Base-by-base conservation (phyloP, 2,888 invertebrate genomes). In the Napeogenes sylphis region DNA sequence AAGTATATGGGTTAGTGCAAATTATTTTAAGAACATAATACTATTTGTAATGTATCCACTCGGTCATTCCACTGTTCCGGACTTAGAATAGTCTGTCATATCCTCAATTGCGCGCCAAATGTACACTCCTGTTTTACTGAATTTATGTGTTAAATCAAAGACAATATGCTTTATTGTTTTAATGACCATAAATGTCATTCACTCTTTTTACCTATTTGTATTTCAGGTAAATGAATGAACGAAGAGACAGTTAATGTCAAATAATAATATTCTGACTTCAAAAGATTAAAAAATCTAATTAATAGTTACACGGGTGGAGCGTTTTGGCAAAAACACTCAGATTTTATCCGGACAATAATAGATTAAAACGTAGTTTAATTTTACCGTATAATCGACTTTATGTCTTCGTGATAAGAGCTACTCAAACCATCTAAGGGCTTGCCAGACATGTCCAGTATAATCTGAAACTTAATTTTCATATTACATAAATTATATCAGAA, bases 251-350 rank as follows among this genome's bases (percentile, higher is more conserved):
- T 51, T 51, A 51, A 51, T 51, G 51, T 51, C 51, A 51, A 30
- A 51, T 30, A 10, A 51, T 51, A 10, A 47, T 13, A 55, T 14
- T 6, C 14, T 12, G 21, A 59, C 53, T 56, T 62, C 60, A 60
- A 58, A 58, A 60, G 60, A 56, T 53, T 45, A 53, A 62, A 60
- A 59, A 53, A 45, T 33, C 45, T 61, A 63, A 63, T 60, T 62
- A 65, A 65, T 63, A 51, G 21, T 55, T 54, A 45, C 63, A 63
- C 60, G 65, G 55, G 63, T 55, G 55, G 55, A 33, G 33, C 35
- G 55, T 47, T 63, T 65, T 65, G 65, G 65, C 65, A 65, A 60
- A 63, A 65, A 65, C 65, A 63, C 53, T 5, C 45, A 60, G 65
- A 65, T 60, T 59, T 51, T 58, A 65, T 65, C 65, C 21, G 62